Percentiles rank a stretch among this genome's conserved stretches.
These are phyloP conservation scores for Sphinx pinastri DNA, from an alignment of 2,888 invertebrate species.

Conservation along the genomic window DNA sequence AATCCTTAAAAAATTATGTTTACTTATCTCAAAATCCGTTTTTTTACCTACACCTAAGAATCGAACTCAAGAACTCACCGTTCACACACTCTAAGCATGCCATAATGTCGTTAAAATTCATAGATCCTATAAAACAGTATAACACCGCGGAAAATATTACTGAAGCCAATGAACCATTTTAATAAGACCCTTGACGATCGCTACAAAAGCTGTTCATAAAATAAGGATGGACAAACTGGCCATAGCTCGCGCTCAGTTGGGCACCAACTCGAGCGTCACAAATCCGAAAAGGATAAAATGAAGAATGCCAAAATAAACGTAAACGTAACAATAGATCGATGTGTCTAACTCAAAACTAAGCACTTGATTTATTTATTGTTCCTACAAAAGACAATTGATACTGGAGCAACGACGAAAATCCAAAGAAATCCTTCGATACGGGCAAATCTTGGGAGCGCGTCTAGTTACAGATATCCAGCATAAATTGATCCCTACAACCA, in stretches of 20 bases:
- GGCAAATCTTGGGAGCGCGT: constrained; percentile 55
- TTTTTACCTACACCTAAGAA: too few relatives aligned
- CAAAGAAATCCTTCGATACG: constrained; percentile 64
- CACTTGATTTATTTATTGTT: constrained; percentile 67
- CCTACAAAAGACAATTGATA: constrained; percentile 62
- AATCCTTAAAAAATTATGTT: too few relatives aligned
- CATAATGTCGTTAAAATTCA: too few relatives aligned
- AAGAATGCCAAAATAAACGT: constrained; percentile 10
- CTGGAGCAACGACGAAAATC: constrained; percentile 51
- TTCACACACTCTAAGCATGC: too few relatives aligned
- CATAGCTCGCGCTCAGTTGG: neutral
- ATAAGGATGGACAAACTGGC: neutral
- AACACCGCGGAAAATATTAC: neutral
- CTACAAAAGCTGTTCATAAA: neutral
- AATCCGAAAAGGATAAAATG: neutral
- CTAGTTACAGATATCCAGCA: constrained; percentile 47
- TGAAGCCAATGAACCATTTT: neutral
- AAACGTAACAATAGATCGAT: constrained; percentile 27
- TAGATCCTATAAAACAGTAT: neutral
- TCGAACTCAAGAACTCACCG: too few relatives aligned
- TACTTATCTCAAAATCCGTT: too few relatives aligned
- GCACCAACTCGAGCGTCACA: neutral
- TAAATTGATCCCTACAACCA: constrained; percentile 38
- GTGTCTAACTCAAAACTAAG: constrained; percentile 50
- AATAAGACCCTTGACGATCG: neutral